Percentiles rank a stretch among this genome's conserved stretches.
Conservation (phyloP, 1,140 invertebrate genomes). For the Ips typographus region DNA sequence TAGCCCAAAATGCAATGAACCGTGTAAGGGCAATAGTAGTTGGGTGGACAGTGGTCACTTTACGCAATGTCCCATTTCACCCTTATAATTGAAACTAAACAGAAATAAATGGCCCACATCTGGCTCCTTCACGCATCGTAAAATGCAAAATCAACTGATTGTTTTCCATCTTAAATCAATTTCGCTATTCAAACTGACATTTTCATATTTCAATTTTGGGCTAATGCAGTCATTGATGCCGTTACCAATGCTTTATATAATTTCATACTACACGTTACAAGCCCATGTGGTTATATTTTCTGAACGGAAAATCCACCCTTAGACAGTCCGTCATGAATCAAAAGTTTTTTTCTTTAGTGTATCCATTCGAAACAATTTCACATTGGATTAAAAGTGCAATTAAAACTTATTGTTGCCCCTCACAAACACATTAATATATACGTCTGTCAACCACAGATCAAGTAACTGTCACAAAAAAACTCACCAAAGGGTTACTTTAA, state of each 20-base stretch:
- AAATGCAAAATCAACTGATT: constrained; percentile 38
- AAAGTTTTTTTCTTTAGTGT: neutral
- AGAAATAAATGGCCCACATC: constrained; percentile 38
- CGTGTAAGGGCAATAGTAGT: constrained; percentile 27
- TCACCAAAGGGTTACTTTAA: constrained; percentile 29
- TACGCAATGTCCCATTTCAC: constrained; percentile 38
- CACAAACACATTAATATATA: constrained; percentile 37
- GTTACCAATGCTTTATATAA: constrained; percentile 39
- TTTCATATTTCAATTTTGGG: constrained; percentile 42
- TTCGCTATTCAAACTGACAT: constrained; percentile 40
- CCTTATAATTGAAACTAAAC: constrained; percentile 40
- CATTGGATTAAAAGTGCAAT: constrained; percentile 30
- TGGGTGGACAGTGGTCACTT: constrained; percentile 44
- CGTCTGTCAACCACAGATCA: constrained; percentile 35
- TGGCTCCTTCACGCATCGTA: constrained; percentile 45
- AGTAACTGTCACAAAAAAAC: constrained; percentile 33
- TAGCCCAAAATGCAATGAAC: constrained; percentile 27
- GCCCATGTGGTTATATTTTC: neutral
- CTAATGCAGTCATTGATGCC: constrained; percentile 42
- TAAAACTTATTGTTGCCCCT: constrained; percentile 35
- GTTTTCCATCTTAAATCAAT: constrained; percentile 41
- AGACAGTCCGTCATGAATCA: no score
- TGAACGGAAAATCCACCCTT: no score
- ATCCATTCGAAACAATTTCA: neutral
- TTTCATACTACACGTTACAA: constrained; percentile 8